Conservation (phyloP, 2,113 vertebrate genomes). For the Dendrocopos noguchii region DNA sequence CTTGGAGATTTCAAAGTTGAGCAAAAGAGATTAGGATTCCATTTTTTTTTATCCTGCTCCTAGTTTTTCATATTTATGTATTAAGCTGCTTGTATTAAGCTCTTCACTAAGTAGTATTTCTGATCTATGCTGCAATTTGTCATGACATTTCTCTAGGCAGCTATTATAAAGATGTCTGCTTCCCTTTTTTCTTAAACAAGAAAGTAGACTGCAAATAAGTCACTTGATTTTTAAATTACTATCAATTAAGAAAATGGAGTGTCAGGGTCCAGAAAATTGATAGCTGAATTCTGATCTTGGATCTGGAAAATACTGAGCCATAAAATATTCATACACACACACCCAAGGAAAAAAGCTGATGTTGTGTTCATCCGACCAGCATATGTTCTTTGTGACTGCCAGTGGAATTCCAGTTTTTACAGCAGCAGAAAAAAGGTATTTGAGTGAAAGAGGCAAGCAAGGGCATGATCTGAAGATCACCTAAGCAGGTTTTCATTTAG, state of each 20-base stretch:
- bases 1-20: conserved; percentile 64
- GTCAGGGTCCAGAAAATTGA: conserved; percentile 59
- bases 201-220: conserved; percentile 57
- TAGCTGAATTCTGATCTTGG: conserved; percentile 61
- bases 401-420: not conserved
- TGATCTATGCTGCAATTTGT: conserved; percentile 67
- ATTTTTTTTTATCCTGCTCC: conserved; percentile 46
- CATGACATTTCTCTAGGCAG: conserved; percentile 65
- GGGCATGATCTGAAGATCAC: not conserved
- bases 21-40: conserved; percentile 67
- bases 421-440: not conserved
- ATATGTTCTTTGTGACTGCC: conserved; percentile 50
- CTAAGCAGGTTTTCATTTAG: conserved; percentile 35
- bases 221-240: conserved; percentile 63
- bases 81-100: conserved; percentile 71
- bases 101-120: conserved; percentile 58
- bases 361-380: conserved; percentile 37
- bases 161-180: conserved; percentile 64
- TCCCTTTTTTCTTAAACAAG: conserved; percentile 49
- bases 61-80: conserved; percentile 61
- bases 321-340: conserved; percentile 42
- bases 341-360: not conserved
- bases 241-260: conserved; percentile 61
- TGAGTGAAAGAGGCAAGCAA: not conserved
- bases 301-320: conserved; percentile 64